A percentile compares a stretch with the other conserved stretches of the same genome.
Evolutionary conservation across 1,140 invertebrate genomes (phyloP).

Genomic region (Phymorhynchus buccinoides): DNA sequence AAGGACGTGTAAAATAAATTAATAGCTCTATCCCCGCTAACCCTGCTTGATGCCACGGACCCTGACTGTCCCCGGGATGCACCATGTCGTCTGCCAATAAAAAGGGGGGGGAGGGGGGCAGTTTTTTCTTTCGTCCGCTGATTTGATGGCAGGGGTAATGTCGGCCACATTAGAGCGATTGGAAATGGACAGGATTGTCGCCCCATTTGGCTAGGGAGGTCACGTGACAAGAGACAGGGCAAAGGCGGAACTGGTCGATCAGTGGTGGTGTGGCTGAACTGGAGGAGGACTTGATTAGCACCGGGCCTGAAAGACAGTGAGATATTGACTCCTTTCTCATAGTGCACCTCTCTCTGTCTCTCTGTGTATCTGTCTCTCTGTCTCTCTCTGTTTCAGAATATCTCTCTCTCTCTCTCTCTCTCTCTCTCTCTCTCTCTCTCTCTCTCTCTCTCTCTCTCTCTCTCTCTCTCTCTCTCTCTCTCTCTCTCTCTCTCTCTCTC

Average conservation of each 20-base stretch:
- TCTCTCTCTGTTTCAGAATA: no score
- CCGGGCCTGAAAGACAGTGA: no score
- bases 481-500: no score
- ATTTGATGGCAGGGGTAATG: constrained; percentile 34
- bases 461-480: no score
- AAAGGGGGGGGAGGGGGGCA: neutral
- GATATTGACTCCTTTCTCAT: neutral
- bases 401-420: no score
- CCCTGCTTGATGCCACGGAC: neutral
- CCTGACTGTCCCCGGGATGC: neutral
- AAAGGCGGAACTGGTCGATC: constrained; percentile 34
- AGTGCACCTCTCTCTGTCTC: no score
- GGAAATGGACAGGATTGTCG: constrained; percentile 35
- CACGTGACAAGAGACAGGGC: constrained; percentile 25
- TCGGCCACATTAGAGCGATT: constrained; percentile 31
- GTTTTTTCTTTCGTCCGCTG: neutral
- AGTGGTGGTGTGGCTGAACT: neutral
- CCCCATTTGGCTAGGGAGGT: constrained; percentile 12
- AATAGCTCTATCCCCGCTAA: neutral
- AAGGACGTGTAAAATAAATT: constrained; percentile 37
- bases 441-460: no score
- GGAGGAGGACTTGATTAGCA: neutral
- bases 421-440: no score
- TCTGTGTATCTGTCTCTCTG: no score
- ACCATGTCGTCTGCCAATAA: constrained; percentile 16